phyloP scores from a whole-genome alignment of 1,140 invertebrate genomes.

The Drosophila aff. region DNA sequence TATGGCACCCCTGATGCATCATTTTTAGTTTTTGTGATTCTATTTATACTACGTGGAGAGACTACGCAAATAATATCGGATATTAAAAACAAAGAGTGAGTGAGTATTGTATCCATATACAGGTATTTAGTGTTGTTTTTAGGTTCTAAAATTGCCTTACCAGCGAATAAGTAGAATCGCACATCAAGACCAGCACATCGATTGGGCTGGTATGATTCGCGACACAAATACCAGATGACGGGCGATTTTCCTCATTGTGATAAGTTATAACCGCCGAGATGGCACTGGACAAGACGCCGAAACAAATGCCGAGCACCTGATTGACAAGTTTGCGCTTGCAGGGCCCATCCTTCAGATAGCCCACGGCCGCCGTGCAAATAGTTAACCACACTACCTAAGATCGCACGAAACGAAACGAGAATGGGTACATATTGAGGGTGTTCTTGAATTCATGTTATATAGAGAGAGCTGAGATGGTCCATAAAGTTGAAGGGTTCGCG shows the following conservation, averaged over 20 bases:
- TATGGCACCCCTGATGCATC: not conserved
- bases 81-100: conserved; percentile 35
- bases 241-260: conserved; percentile 93
- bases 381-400: conserved; percentile 93
- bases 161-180: conserved; percentile 99
- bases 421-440: conserved; percentile 21
- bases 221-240: conserved; percentile 96
- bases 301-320: conserved; percentile 93
- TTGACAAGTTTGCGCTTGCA: conserved; percentile 92
- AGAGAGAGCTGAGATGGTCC: not conserved
- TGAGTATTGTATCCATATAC: conserved; percentile 31
- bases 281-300: conserved; percentile 94
- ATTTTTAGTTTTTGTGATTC: not conserved
- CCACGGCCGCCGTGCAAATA: conserved; percentile 92
- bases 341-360: conserved; percentile 91
- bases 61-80: conserved; percentile 5
- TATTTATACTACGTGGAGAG: not conserved
- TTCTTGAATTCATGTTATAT: conserved; percentile 8
- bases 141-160: conserved; percentile 87
- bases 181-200: conserved; percentile 98
- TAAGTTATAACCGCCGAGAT: conserved; percentile 96
- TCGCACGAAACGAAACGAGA: conserved; percentile 62
- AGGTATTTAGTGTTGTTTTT: conserved; percentile 16
- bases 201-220: conserved; percentile 99
- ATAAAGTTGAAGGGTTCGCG: not conserved